A percentile compares a stretch with the other conserved stretches of the same genome.
These are phyloP conservation scores for Anadara kagoshimensis DNA, from an alignment of 1,140 invertebrate genomes.

Conservation along the genomic window DNA sequence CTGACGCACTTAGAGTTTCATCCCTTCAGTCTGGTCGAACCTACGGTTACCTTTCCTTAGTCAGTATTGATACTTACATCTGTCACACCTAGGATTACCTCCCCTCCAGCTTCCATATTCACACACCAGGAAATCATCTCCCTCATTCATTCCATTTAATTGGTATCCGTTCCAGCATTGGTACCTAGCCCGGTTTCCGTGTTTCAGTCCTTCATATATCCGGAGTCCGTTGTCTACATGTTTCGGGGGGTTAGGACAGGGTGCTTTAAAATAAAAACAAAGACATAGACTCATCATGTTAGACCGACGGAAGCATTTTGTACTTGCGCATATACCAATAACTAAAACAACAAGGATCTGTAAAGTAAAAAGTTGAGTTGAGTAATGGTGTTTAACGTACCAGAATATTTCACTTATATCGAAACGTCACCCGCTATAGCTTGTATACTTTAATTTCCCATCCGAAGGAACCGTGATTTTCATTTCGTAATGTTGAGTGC, in stretches of 20 bases:
- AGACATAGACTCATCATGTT: no score
- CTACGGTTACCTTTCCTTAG: no score
- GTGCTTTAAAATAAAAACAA: constrained; percentile 73
- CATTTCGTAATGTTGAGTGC: no score
- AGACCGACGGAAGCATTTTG: neutral
- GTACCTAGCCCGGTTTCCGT: constrained; percentile 93
- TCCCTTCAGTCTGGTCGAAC: no score
- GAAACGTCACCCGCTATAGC: no score
- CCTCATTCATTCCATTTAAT: constrained; percentile 78
- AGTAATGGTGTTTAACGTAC: no score
- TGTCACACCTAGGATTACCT: constrained; percentile 51
- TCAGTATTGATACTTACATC: constrained; percentile 46
- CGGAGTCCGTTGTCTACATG: constrained; percentile 94
- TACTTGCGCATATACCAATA: neutral
- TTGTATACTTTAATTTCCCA: no score
- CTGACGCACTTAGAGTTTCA: no score
- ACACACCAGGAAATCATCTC: constrained; percentile 51
- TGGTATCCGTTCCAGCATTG: constrained; percentile 93
- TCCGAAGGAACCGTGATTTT: no score
- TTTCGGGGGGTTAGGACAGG: constrained; percentile 92
- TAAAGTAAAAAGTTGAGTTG: no score
- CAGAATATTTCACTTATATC: no score
- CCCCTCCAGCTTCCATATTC: constrained; percentile 58
- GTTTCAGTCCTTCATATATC: constrained; percentile 95
- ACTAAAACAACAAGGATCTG: constrained; percentile 4